Evolutionary conservation across 1,140 invertebrate genomes (phyloP), one percentile per base, ranked within the genome.

Genomic region (Plodia interpunctella): DNA sequence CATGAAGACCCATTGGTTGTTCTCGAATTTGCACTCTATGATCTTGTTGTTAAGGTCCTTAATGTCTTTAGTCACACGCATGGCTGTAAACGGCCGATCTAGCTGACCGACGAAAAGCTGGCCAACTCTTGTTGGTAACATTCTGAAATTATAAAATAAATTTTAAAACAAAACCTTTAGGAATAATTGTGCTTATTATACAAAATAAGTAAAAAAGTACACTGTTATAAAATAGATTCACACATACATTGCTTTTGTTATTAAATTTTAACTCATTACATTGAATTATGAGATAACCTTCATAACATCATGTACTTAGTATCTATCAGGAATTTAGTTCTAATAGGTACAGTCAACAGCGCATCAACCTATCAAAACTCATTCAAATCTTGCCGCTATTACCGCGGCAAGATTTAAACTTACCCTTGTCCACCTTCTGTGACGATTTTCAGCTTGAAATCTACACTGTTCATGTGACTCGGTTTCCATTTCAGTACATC

Each of bases 401-500:
- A n/a, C n/a, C n/a, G n/a, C n/a, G n/a, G n/a, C 6, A 25, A 25
- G 2, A 25, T 35, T 3, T 9, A 5, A 21, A 71, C 90, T 89
- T 90, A 95, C 94, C 98, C 97, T 65, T 86, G 76, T 44, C 95
- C 93, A 17, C 90, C 85, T 81, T 96, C 93, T 21, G 87, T 94
- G 0, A 92, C 92, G 52, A 99, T 95, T 86, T 96, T 95, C 13
- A 99, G 85, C 74, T 92, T 94, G 85, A 99, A 99, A 90, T 99
- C 99, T 0, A 99, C 94, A 2, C 98, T 98, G 90, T 99, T 99
- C 74, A 97, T 91, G 32, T 94, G 92, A 4, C 94, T 91, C 0
- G 98, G 98, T 90, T 99, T 99, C 99, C 99, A 99, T 87, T 99
- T 99, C 1, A 99, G 87, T 0, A 99, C 96, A 49, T 94, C 92